phyloP scores from a whole-genome alignment of 1,140 invertebrate species.

The Drosophila biarmipes region DNA sequence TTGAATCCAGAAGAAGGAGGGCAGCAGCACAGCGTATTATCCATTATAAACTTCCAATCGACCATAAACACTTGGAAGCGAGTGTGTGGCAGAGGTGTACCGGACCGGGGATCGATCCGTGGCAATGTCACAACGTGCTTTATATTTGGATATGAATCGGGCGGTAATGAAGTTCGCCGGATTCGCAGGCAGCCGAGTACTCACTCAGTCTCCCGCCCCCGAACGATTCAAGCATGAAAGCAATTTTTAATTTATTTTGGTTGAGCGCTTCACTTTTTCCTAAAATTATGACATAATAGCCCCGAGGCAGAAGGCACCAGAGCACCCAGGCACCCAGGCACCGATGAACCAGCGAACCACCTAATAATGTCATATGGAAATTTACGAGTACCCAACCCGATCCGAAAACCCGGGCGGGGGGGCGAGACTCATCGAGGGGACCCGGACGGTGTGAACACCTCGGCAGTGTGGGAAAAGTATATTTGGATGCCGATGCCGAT shows the following conservation, averaged over 20 bases:
- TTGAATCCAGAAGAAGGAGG: conserved; percentile 38
- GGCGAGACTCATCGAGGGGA: neutral
- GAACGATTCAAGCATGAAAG: conserved; percentile 79
- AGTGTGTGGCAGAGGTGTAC: conserved; percentile 12
- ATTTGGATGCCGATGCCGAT: conserved; percentile 54
- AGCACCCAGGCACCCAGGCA: neutral
- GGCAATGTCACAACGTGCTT: conserved; percentile 40
- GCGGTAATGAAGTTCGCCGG: conserved; percentile 51
- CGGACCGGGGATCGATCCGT: conserved; percentile 50
- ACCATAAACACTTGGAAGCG: conserved; percentile 77
- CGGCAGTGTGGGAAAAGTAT: conserved; percentile 58
- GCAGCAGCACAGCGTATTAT: conserved; percentile 51
- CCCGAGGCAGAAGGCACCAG: conserved; percentile 18
- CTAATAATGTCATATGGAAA: conserved; percentile 81
- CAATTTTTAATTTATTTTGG: conserved; percentile 84
- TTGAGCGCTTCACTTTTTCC: conserved; percentile 78
- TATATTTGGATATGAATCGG: conserved; percentile 68
- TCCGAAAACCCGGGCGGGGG: conserved; percentile 15
- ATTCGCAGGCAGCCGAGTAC: conserved; percentile 40
- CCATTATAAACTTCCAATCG: conserved; percentile 79
- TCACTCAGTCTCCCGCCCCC: conserved; percentile 1
- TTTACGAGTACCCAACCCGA: conserved; percentile 58
- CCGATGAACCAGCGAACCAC: conserved; percentile 60
- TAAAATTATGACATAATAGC: conserved; percentile 83
- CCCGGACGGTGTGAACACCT: conserved; percentile 36